Conservation (phyloP, 1,140 invertebrate species). For the Monomorium pharaonis region DNA sequence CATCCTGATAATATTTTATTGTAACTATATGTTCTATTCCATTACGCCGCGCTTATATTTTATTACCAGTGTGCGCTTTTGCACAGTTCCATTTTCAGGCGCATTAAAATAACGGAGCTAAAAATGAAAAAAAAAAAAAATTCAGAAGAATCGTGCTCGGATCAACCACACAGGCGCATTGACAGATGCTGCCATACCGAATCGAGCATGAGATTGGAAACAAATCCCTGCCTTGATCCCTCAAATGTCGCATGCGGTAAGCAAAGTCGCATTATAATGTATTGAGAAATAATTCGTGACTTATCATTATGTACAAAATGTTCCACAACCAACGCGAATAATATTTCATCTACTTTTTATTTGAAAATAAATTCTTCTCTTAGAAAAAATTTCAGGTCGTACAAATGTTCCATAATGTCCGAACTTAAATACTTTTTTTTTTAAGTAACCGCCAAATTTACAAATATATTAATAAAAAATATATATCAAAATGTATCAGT, state of each 20-base stretch:
- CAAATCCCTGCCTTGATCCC: not conserved
- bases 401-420: not conserved
- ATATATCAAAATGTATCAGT: not conserved
- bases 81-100: conserved; percentile 8
- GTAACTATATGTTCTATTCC: conserved; percentile 29
- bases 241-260: conserved; percentile 10
- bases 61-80: not conserved
- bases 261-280: conserved; percentile 42
- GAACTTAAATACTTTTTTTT: not conserved
- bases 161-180: not conserved
- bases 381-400: not conserved
- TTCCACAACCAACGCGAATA: not conserved
- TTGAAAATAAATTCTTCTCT: not conserved
- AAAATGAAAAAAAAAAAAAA: conserved; percentile 32
- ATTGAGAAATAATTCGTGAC: not conserved
- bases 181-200: not conserved
- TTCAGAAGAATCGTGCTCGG: not conserved
- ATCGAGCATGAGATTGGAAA: not conserved
- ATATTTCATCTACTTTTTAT: not conserved
- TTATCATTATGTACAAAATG: conserved; percentile 2
- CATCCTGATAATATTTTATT: conserved; percentile 24
- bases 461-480: not conserved
- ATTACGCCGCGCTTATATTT: conserved; percentile 29
- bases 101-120: conserved; percentile 23
- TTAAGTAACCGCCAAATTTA: not conserved